Evolutionary conservation across 2,797 vertebrate genomes (phyloP), one percentile per base, ranked within the genome.

Genomic region (Sebastes kiyomatsui): DNA sequence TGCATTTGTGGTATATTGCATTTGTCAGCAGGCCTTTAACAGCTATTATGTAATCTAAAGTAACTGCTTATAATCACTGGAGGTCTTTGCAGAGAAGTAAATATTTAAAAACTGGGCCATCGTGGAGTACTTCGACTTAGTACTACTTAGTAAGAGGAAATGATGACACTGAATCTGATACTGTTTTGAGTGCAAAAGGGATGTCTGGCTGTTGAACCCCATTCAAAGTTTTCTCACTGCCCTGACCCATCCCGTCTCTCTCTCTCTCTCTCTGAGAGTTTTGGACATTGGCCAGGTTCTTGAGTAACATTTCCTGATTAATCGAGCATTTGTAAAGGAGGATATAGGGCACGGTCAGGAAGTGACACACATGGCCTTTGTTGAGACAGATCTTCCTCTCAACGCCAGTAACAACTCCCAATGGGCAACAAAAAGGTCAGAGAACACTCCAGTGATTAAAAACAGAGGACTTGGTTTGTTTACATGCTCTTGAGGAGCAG

Each of bases 321-420:
- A 86, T 80, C 16, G 1, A 72, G 84, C 23, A 62, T 84, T 81
- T 70, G 76, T 80, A 72, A 79, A 85, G 80, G 62, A 80, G 77
- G 85, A 90, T 86, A 78, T 79, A 75, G 59, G 61, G 75, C 82
- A 82, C 2, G 13, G 77, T 80, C 85, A 90, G 92, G 93, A 94
- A 93, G 75, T 91, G 88, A 90, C 87, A 90, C 68, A 80, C 72
- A 83, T 88, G 85, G 73, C 80, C 79, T 86, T 81, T 90, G 87
- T 89, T 87, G 75, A 86, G 82, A 88, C 90, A 83, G 82, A 80
- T 88, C 90, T 87, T 94, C 90, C 92, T 92, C 75, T 90, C 32
- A 46, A 67, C 78, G 80, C 64, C 42, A 77, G 67, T 52, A 75
- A 77, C 61, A 25, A 59, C 70, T 92, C 87, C 83, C 77, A 74